Conservation (phyloP, 2,113 vertebrate genomes). For the Mesoclemmys tuberculata region DNA sequence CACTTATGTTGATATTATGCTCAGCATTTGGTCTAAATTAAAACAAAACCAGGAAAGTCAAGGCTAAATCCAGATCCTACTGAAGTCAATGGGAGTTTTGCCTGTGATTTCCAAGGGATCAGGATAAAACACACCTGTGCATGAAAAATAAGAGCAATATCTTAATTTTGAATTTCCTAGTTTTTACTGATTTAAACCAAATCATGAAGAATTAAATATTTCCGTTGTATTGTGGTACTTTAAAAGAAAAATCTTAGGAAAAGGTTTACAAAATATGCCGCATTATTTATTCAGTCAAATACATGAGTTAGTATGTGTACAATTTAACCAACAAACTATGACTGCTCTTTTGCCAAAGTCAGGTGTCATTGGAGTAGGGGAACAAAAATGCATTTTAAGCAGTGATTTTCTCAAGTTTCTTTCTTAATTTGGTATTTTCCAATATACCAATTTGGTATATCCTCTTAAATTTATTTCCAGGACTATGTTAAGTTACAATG, state of each 20-base stretch:
- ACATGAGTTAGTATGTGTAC: slow-evolving; percentile 37
- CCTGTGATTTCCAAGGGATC: not conserved
- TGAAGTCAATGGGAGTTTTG: not conserved
- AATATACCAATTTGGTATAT: not conserved
- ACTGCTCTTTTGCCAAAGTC: not conserved
- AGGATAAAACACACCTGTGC: not conserved
- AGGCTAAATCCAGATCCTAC: not conserved
- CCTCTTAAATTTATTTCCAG: not conserved
- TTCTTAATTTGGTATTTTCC: not conserved
- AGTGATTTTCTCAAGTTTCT: not conserved
- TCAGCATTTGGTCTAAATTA: not conserved
- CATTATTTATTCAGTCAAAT: not conserved
- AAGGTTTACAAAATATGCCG: slow-evolving; percentile 10
- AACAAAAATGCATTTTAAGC: slow-evolving; percentile 38
- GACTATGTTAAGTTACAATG: not conserved
- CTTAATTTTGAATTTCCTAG: slow-evolving; percentile 8
- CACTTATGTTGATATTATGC: not conserved
- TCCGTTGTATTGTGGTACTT: not conserved
- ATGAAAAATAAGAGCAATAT: not conserved
- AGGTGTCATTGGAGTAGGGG: not conserved
- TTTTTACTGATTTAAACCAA: not conserved
- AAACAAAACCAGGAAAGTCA: not conserved
- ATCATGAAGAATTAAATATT: not conserved
- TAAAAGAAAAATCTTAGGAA: slow-evolving; percentile 8
- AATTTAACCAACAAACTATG: not conserved